A percentile compares a stretch with the other conserved stretches of the same genome.
phyloP scores from a whole-genome alignment of 2,797 vertebrate species.

The Vireo griseus region DNA sequence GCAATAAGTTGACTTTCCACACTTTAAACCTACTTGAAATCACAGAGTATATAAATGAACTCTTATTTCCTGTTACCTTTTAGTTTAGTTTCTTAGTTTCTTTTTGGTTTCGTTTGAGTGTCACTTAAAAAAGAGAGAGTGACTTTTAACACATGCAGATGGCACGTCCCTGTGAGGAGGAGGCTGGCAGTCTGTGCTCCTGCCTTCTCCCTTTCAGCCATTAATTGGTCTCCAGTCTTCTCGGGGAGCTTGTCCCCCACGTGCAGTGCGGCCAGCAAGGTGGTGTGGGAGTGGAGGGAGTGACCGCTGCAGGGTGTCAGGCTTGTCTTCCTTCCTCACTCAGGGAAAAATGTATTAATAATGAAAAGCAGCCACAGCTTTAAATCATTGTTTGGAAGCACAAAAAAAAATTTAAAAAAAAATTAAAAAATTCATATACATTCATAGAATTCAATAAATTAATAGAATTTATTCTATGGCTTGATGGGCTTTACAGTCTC shows the following conservation, averaged over 20 bases:
- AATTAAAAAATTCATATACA: too few relatives aligned
- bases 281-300: not conserved
- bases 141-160: not conserved
- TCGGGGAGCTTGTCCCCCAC: accelerated
- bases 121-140: not conserved
- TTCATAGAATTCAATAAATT: too few relatives aligned
- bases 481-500: not conserved
- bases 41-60: not conserved
- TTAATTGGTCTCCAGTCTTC: not conserved
- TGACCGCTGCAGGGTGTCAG: not conserved
- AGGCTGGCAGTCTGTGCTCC: not conserved
- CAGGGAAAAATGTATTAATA: not conserved
- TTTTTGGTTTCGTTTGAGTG: not conserved
- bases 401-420: too few relatives aligned
- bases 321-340: not conserved
- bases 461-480: not conserved
- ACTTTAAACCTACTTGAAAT: not conserved
- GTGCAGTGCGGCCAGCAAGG: accelerated
- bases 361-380: not conserved
- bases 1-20: not conserved
- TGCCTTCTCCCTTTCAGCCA: not conserved
- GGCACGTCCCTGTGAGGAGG: not conserved
- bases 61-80: not conserved
- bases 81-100: not conserved
- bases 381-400: not conserved